phyloP scores from a whole-genome alignment of 1,140 invertebrate genomes.

The Meloidogyne hapla region DNA sequence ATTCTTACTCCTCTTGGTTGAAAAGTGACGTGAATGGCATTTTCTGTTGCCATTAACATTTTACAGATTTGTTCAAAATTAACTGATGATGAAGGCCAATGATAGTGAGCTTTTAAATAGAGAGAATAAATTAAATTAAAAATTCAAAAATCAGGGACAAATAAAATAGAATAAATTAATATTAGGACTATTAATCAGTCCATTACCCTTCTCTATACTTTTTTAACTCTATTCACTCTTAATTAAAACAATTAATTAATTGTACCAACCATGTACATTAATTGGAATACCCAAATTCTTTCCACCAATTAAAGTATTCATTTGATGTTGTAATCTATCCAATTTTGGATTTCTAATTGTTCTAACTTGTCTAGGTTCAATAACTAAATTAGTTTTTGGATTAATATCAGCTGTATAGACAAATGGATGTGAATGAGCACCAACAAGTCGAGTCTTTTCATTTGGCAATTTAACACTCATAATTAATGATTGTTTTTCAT shows the following conservation, averaged over 20 bases:
- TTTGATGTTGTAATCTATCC: conserved; percentile 19
- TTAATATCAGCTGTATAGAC: conserved; percentile 39
- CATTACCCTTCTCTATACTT: too few relatives aligned
- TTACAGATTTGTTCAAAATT: conserved; percentile 5
- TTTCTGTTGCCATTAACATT: conserved; percentile 20
- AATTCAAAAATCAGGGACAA: too few relatives aligned
- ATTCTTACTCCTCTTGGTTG: conserved; percentile 10
- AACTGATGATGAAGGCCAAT: conserved; percentile 14
- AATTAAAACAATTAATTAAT: too few relatives aligned
- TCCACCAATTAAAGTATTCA: conserved; percentile 21
- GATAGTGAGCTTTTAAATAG: conserved; percentile 6
- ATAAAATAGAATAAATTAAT: too few relatives aligned
- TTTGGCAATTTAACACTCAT: conserved; percentile 40
- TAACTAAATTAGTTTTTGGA: background rate
- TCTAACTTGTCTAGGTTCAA: conserved; percentile 14
- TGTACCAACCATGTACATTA: conserved; percentile 4
- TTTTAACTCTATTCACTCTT: background rate
- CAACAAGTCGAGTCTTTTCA: conserved; percentile 31
- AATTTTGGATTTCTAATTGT: conserved; percentile 17
- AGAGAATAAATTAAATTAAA: background rate
- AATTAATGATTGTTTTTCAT: conserved; percentile 39
- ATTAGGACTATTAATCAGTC: background rate
- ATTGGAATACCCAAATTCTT: conserved; percentile 17
- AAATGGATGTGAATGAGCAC: conserved; percentile 40
- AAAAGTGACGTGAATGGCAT: conserved; percentile 11